These are phyloP conservation scores for Scleropages formosus DNA, from an alignment of 2,797 vertebrate species.

Conservation along the genomic window DNA sequence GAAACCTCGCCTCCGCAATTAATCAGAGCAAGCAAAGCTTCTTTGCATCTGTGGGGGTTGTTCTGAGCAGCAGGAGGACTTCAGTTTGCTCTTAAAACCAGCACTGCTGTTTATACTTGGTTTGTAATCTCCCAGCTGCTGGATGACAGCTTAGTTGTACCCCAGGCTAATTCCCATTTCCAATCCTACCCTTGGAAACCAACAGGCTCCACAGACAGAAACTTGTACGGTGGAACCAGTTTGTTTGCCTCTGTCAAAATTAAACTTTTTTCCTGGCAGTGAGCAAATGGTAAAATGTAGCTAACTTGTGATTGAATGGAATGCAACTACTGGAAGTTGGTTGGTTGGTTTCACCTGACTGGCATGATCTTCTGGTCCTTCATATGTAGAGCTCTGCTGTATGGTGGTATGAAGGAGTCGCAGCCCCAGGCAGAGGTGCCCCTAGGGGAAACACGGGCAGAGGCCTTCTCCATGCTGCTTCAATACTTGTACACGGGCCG, in stretches of 20 bases:
- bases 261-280: too few relatives aligned
- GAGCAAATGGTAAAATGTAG: too few relatives aligned
- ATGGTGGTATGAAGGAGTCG: conserved; percentile 95
- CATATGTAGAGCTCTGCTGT: conserved; percentile 80
- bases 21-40: too few relatives aligned
- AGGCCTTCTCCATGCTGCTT: conserved; percentile 93
- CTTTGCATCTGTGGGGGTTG: too few relatives aligned
- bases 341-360: conserved; percentile 22
- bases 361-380: background rate
- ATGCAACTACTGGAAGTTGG: background rate
- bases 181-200: background rate
- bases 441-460: conserved; percentile 87
- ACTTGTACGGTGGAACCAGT: too few relatives aligned
- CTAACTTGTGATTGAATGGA: background rate
- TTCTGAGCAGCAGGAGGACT: background rate
- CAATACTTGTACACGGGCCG: conserved; percentile 95
- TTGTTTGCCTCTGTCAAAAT: too few relatives aligned
- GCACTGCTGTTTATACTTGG: background rate
- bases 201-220: background rate
- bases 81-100: background rate
- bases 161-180: too few relatives aligned
- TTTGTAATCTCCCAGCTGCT: background rate
- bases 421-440: conserved; percentile 91
- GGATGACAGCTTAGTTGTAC: too few relatives aligned
- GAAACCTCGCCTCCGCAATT: background rate